Conservation (phyloP, 2,888 invertebrate species). For the Microctonus brassicae region DNA sequence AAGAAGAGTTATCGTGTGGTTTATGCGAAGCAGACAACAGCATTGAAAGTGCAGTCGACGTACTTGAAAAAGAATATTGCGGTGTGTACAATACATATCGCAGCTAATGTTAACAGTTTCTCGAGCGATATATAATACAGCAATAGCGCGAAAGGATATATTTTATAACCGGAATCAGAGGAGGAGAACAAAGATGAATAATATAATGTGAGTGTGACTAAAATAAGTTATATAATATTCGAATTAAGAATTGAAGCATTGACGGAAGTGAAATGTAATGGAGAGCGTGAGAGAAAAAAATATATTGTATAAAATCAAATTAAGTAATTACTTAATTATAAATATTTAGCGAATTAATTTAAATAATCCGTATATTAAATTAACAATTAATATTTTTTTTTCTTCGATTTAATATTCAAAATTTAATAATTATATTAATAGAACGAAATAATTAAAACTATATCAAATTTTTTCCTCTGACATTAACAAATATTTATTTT, state of each 20-base stretch:
- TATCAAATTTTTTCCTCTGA: no score
- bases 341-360: no score
- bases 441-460: no score
- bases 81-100: constrained; percentile 19
- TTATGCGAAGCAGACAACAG: constrained; percentile 1
- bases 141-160: neutral
- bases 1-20: constrained; percentile 1
- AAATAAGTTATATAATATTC: neutral
- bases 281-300: no score
- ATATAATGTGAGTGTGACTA: neutral
- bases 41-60: neutral
- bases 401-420: no score
- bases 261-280: constrained; percentile 8
- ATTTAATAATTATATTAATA: no score
- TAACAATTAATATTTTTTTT: no score
- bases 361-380: no score
- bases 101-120: constrained; percentile 15
- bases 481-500: no score
- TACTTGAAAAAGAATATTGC: constrained; percentile 21
- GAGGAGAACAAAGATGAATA: neutral
- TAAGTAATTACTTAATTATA: no score
- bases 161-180: constrained; percentile 20
- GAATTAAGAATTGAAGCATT: constrained; percentile 18
- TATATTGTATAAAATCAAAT: no score
- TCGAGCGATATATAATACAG: neutral